Conservation (phyloP, 2,113 vertebrate species). For the Dipodomys ordii region DNA sequence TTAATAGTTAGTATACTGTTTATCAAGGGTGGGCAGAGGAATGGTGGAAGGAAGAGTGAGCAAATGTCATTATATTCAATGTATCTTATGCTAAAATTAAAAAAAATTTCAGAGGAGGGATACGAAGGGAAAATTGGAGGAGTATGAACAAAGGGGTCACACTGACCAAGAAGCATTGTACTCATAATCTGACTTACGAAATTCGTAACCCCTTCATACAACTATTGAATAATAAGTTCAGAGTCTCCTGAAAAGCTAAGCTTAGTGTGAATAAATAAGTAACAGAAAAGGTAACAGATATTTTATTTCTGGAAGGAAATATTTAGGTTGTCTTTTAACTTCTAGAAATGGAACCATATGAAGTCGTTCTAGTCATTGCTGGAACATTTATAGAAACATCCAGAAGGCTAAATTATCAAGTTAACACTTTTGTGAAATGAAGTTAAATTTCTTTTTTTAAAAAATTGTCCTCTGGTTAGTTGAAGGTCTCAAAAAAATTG, state of each 20-base stretch:
- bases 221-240: not conserved
- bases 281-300: not conserved
- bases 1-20: no score
- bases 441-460: not conserved
- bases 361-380: no score
- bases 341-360: not conserved
- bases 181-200: no score
- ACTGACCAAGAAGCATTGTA: no score
- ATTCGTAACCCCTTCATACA: no score
- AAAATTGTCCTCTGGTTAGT: not conserved
- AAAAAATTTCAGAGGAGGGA: no score
- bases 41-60: no score
- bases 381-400: not conserved
- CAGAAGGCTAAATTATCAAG: not conserved
- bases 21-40: no score
- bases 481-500: not conserved
- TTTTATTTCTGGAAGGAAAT: slow-evolving; percentile 17
- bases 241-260: not conserved
- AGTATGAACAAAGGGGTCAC: no score
- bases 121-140: no score
- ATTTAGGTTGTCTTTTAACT: not conserved
- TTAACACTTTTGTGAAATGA: not conserved
- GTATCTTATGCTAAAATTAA: no score
- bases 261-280: not conserved
- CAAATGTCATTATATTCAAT: no score